A percentile compares a stretch with the other conserved stretches of the same genome.
Conservation (phyloP, 2,888 invertebrate species). For the Tyria jacobaeae region DNA sequence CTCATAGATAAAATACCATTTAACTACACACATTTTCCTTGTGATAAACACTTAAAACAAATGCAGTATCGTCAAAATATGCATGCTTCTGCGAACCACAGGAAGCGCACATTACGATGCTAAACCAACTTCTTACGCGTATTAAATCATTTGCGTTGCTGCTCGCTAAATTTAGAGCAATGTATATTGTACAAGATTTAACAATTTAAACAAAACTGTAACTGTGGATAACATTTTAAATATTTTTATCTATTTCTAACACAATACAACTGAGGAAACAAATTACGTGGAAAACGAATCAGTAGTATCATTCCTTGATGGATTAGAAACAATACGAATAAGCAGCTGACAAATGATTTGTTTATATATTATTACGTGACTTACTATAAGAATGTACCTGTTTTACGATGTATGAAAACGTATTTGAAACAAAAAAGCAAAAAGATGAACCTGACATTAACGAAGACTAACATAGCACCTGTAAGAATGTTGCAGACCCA, state of each 20-base stretch:
- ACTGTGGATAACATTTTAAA: background rate
- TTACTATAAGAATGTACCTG: background rate
- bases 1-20: background rate
- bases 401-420: background rate
- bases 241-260: no score
- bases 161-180: constrained; percentile 52
- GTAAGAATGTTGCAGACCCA: background rate
- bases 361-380: background rate
- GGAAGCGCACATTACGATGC: constrained; percentile 60
- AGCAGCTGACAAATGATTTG: background rate
- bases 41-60: constrained; percentile 5
- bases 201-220: background rate
- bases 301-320: background rate
- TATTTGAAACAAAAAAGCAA: background rate
- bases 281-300: background rate
- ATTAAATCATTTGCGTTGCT: constrained; percentile 50
- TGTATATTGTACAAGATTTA: constrained; percentile 23
- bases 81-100: constrained; percentile 62
- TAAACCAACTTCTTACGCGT: constrained; percentile 44
- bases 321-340: background rate
- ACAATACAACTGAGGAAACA: background rate
- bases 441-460: background rate
- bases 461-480: background rate
- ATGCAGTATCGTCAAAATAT: constrained; percentile 38
- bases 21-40: constrained; percentile 8